These are phyloP conservation scores for Bergia sp. DNA, from an alignment of 92 coral and sea anemone species.

Conservation along the genomic window DNA sequence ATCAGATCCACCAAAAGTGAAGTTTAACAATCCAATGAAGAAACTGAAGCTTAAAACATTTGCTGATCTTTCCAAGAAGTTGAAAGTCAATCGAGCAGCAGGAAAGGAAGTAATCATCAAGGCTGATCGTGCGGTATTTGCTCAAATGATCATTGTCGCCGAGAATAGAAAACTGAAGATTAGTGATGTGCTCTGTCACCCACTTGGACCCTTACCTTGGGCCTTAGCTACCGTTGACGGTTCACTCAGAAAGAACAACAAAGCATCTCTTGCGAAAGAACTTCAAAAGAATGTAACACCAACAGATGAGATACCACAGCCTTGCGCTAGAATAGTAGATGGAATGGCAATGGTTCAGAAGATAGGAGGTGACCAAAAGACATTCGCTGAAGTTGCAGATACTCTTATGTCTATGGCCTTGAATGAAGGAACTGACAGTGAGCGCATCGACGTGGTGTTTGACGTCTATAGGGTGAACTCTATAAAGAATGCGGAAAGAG, in stretches of 20 bases:
- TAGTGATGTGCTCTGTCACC: conserved; percentile 48
- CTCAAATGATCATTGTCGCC: conserved; percentile 42
- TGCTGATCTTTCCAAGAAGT: conserved; percentile 43
- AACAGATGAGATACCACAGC: conserved; percentile 52
- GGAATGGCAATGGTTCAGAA: conserved; percentile 64
- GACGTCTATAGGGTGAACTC: conserved; percentile 58
- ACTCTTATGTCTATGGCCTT: conserved; percentile 20
- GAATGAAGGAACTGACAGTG: conserved; percentile 29
- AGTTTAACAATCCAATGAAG: conserved; percentile 23
- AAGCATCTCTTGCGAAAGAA: conserved; percentile 53
- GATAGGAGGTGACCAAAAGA: conserved; percentile 40
- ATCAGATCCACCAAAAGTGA: conserved; percentile 6
- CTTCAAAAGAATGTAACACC: conserved; percentile 50
- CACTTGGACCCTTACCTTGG: conserved; percentile 57
- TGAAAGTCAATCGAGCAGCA: conserved; percentile 10
- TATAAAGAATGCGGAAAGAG: conserved; percentile 64
- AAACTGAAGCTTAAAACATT: conserved; percentile 50
- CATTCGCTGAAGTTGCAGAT: conserved; percentile 56
- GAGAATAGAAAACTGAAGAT: conserved; percentile 51
- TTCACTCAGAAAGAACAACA: conserved; percentile 43
- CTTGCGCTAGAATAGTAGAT: conserved; percentile 53
- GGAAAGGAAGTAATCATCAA: conserved; percentile 52
- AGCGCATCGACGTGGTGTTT: conserved; percentile 54
- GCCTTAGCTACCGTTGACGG: conserved; percentile 50
- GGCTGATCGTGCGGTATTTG: conserved; percentile 56